phyloP scores from a whole-genome alignment of 92 coral and sea anemone genomes.

The Paramuricea clavata region DNA sequence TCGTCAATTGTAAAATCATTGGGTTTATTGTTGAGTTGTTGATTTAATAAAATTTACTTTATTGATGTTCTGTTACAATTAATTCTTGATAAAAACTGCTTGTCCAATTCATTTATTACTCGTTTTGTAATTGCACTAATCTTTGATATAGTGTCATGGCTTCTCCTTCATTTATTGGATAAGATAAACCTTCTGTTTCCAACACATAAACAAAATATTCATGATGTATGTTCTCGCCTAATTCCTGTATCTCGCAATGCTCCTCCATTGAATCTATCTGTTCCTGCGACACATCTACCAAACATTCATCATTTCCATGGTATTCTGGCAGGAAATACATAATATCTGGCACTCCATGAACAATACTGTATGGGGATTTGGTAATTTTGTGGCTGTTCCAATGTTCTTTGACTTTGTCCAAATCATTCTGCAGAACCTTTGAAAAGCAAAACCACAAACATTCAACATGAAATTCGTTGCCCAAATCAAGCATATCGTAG shows the following conservation, averaged over 20 bases:
- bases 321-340: conserved; percentile 64
- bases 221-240: conserved; percentile 44
- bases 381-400: conserved; percentile 64
- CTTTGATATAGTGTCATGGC: conserved; percentile 43
- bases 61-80: neutral
- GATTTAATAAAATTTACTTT: neutral
- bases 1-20: no score
- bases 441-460: conserved; percentile 26
- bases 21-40: no score
- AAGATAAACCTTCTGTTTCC: conserved; percentile 54
- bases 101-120: neutral
- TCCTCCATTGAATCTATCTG: conserved; percentile 52
- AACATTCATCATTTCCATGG: conserved; percentile 48
- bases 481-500: conserved; percentile 28
- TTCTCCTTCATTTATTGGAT: conserved; percentile 51
- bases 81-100: neutral
- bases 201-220: conserved; percentile 57
- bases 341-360: conserved; percentile 60
- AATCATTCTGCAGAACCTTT: conserved; percentile 24
- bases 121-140: conserved; percentile 18
- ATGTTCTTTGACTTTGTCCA: conserved; percentile 54
- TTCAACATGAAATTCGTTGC: conserved; percentile 15
- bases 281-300: conserved; percentile 50
- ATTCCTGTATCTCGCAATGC: conserved; percentile 32
- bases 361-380: conserved; percentile 43